Percentiles rank a stretch among this genome's conserved stretches.
Evolutionary conservation across 23 tunicate genomes (phyloP).

Genomic region (Halocynthia roretzi): DNA sequence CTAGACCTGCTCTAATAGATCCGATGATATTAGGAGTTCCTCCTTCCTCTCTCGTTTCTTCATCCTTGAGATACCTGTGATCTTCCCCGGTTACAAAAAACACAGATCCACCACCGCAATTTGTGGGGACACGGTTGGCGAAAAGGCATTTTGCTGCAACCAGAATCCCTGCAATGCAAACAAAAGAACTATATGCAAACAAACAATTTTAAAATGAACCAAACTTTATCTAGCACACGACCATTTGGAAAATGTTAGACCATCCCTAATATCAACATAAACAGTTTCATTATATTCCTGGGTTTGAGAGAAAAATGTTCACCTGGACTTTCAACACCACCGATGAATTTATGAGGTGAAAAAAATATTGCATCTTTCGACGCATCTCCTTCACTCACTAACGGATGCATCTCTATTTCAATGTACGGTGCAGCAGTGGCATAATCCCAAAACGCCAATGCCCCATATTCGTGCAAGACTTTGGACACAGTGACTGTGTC

Average conservation of each 20-base stretch:
- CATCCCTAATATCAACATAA: too few relatives aligned
- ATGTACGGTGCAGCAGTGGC: conserved; percentile 99
- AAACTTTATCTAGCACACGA: too few relatives aligned
- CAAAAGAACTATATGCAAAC: too few relatives aligned
- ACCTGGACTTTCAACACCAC: conserved; percentile 96
- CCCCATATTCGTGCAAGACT: conserved; percentile 77
- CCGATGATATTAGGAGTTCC: conserved; percentile 46
- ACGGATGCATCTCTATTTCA: conserved; percentile 96
- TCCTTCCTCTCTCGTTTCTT: conserved; percentile 40
- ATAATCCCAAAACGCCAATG: conserved; percentile 93
- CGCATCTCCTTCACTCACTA: conserved; percentile 28
- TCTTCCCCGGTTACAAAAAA: conserved; percentile 29
- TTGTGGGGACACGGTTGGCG: conserved; percentile 26
- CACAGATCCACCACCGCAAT: conserved; percentile 42
- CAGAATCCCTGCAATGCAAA: conserved; percentile 10
- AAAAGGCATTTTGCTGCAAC: conserved; percentile 26
- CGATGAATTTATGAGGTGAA: conserved; percentile 93
- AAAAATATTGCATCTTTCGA: conserved; percentile 95
- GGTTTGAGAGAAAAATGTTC: not conserved
- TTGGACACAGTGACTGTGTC: conserved; percentile 51
- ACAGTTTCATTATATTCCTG: too few relatives aligned
- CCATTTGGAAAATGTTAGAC: too few relatives aligned
- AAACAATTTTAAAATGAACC: too few relatives aligned
- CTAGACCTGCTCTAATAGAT: conserved; percentile 19
- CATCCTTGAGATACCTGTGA: conserved; percentile 27